Evolutionary conservation across 1,140 invertebrate genomes (phyloP), one percentile per base, ranked within the genome.

Genomic region (Ips nitidus): DNA sequence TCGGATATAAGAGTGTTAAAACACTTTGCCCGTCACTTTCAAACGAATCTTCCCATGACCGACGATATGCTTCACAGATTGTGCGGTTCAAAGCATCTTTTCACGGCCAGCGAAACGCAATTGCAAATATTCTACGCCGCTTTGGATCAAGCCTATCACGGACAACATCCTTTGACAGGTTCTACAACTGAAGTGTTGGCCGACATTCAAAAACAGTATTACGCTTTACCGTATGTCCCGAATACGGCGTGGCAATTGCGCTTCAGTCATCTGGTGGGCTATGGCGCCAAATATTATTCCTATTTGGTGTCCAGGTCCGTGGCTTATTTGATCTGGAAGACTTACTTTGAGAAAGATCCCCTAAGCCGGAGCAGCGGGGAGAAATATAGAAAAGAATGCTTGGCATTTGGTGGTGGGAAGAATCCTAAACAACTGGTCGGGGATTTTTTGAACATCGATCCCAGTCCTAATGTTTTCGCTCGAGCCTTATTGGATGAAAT

Each of bases 231-330:
- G 0, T 93, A 96, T 80, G 90, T 98, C 2, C 84, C 89, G 65
- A 89, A 94, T 80, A 98, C 95, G 2, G 95, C 97, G 6, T 98
- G 95, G 94, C 97, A 99, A 79, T 86, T 97, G 68, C 85, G 97
- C 57, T 99, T 99, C 84, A 92, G 94, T 66, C 98, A 99, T 83
- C 82, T 99, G 41, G 93, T 98, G 3, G 95, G 96, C 2, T 99
- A 99, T 81, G 98, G 97, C 41, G 96, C 95, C 0, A 98, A 98
- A 82, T 99, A 99, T 83, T 99, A 99, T 81, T 93, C 97, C 0
- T 99, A 99, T 83, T 82, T 98, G 56, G 91, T 98, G 76, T 98
- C 97, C 0, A 86, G 94, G 74, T 93, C 96, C 37, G 88, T 98
- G 47, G 96, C 97, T 0, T 92, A 94, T 40, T 90, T 90, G 84